Conservation (phyloP, 2,113 vertebrate genomes). For the Rhizomys pruinosus region DNA sequence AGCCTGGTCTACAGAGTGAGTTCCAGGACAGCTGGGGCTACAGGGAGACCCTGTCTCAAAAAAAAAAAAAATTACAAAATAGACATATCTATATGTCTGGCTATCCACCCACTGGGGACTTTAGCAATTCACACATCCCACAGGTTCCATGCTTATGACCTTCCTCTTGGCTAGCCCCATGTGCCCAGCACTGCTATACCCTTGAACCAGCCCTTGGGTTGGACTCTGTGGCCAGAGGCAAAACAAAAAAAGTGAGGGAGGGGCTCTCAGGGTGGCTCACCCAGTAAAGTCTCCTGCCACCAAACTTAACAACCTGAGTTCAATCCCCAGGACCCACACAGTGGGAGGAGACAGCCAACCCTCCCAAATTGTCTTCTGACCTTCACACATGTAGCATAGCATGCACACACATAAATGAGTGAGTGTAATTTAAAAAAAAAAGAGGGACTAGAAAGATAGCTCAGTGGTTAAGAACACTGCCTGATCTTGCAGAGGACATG, state of each 20-base stretch:
- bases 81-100: background rate
- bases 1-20: no score
- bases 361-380: background rate
- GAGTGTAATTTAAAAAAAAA: background rate
- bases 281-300: background rate
- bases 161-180: background rate
- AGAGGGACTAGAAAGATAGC: background rate
- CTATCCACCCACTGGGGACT: background rate
- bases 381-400: background rate
- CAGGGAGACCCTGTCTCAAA: no score
- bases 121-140: background rate
- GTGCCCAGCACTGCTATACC: background rate
- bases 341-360: background rate
- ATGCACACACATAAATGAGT: background rate
- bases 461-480: no score
- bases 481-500: no score
- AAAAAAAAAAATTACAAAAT: no score
- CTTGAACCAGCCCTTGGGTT: background rate
- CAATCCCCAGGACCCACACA: background rate
- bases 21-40: no score
- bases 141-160: background rate
- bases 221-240: background rate
- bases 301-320: background rate
- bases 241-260: slow-evolving; percentile 1
- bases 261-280: background rate